Percentiles rank a stretch among this genome's conserved stretches.
Evolutionary conservation across 37 sponge, comb jelly and placozoan genomes (phyloP).

Genomic region (Agelas oroides): DNA sequence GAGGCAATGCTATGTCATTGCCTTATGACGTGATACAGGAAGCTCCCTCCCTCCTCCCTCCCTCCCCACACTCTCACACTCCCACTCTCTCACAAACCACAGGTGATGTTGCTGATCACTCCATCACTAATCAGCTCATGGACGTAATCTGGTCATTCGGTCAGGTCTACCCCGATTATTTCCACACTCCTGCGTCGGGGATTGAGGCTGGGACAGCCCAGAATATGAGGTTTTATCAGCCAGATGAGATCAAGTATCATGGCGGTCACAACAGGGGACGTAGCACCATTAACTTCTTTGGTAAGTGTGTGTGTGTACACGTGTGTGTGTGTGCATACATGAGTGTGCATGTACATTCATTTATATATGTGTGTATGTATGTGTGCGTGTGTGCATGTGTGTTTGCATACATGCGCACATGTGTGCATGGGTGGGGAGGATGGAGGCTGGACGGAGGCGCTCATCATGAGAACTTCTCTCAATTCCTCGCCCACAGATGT

Average conservation of each 20-base stretch:
- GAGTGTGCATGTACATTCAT: background rate
- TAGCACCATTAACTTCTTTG: conserved; percentile 67
- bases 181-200: conserved; percentile 59
- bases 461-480: too few relatives aligned
- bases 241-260: conserved; percentile 82
- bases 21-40: too few relatives aligned
- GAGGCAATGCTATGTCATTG: too few relatives aligned
- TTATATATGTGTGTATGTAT: too few relatives aligned
- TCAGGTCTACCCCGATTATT: conserved; percentile 58
- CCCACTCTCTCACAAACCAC: background rate
- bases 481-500: background rate
- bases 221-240: conserved; percentile 61
- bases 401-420: too few relatives aligned
- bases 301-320: conserved; percentile 36
- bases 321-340: conserved; percentile 5
- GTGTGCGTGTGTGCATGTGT: too few relatives aligned
- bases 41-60: too few relatives aligned
- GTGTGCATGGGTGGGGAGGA: too few relatives aligned
- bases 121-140: conserved; percentile 33
- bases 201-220: conserved; percentile 56
- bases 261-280: conserved; percentile 60
- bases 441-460: too few relatives aligned
- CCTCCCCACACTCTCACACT: too few relatives aligned
- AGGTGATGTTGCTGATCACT: conserved; percentile 68
- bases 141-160: conserved; percentile 75